These are phyloP conservation scores for Argynnis bischoffii DNA, from an alignment of 2,888 invertebrate genomes.

Conservation along the genomic window DNA sequence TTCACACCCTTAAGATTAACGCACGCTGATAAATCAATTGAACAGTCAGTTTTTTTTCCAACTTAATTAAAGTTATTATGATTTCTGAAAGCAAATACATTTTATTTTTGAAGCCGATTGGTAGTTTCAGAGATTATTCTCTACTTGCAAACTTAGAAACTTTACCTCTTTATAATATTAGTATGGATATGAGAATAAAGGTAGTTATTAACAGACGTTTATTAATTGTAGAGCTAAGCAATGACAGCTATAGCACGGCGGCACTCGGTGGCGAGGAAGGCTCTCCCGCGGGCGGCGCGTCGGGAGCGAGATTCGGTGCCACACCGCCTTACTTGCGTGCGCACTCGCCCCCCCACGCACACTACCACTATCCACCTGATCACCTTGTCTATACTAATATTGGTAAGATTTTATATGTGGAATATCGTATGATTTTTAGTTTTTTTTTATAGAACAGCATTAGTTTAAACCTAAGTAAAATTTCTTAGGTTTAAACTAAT, in stretches of 20 bases:
- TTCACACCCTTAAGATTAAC: no score
- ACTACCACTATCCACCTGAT: conserved; percentile 91
- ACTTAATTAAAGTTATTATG: no score
- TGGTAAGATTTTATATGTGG: conserved; percentile 76
- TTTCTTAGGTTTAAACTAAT: no score
- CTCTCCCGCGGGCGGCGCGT: conserved; percentile 84
- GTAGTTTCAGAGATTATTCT: no score
- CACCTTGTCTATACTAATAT: conserved; percentile 92
- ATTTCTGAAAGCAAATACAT: no score
- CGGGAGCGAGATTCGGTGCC: conserved; percentile 69
- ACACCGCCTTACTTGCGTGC: conserved; percentile 91
- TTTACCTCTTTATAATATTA: not conserved
- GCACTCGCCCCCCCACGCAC: conserved; percentile 90
- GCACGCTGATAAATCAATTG: no score
- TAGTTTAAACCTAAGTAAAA: no score
- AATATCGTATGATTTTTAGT: not conserved
- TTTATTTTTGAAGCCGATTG: no score
- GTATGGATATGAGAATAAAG: not conserved
- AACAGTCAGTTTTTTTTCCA: no score
- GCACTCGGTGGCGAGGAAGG: conserved; percentile 93
- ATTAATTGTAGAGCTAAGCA: conserved; percentile 86
- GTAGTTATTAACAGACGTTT: no score
- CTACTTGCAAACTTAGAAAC: no score
- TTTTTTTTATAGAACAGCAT: not conserved
- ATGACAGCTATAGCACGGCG: conserved; percentile 94